These are phyloP conservation scores for Sebastes trivittatus DNA, from an alignment of 2,797 vertebrate genomes.

Conservation along the genomic window DNA sequence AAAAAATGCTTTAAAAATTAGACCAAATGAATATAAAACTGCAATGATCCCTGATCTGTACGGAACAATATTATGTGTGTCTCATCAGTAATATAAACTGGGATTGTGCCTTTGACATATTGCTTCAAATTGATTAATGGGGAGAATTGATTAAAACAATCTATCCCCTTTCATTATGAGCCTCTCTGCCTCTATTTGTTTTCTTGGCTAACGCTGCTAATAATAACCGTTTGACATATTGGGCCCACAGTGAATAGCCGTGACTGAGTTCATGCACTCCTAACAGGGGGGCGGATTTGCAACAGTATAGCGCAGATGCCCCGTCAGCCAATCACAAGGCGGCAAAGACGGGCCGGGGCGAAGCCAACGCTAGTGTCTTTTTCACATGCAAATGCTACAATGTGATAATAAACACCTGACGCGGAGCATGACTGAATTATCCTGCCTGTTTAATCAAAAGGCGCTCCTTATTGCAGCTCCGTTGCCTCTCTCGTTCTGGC, in stretches of 20 bases:
- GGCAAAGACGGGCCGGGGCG: constrained; percentile 24
- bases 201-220: constrained; percentile 71
- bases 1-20: not conserved
- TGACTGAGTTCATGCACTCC: constrained; percentile 75
- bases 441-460: constrained; percentile 82
- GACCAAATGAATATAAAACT: not conserved
- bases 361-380: constrained; percentile 70
- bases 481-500: constrained; percentile 20
- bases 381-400: constrained; percentile 87
- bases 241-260: constrained; percentile 72
- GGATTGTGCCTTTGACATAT: constrained; percentile 50
- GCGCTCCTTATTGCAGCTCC: constrained; percentile 46
- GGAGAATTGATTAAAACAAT: constrained; percentile 73
- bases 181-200: constrained; percentile 75
- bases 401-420: constrained; percentile 90
- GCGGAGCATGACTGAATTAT: constrained; percentile 83
- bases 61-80: not conserved
- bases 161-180: constrained; percentile 69
- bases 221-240: constrained; percentile 82
- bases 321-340: constrained; percentile 60
- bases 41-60: not conserved
- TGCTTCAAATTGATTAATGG: constrained; percentile 72
- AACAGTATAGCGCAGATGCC: constrained; percentile 73
- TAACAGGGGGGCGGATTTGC: constrained; percentile 65
- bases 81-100: constrained; percentile 33